Percentiles rank a stretch among this genome's conserved stretches.
phyloP scores from a whole-genome alignment of 2,888 invertebrate genomes.

The Heliconius aoede region DNA sequence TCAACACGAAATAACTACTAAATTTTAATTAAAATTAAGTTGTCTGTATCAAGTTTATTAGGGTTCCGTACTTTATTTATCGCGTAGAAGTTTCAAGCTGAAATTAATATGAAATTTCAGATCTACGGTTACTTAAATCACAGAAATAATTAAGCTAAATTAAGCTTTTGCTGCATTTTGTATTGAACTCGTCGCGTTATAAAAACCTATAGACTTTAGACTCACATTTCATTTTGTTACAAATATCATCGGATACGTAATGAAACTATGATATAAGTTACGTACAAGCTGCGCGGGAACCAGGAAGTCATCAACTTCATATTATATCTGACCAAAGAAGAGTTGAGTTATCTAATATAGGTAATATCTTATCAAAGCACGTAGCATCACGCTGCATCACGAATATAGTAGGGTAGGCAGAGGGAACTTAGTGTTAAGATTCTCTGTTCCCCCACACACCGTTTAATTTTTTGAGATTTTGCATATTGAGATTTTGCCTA shows the following conservation, averaged over 20 bases:
- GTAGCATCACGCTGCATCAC: not conserved
- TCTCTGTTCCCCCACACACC: not conserved
- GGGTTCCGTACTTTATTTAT: too few relatives aligned
- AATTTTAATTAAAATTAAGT: not conserved
- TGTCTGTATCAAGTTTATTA: not conserved
- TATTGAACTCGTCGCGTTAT: too few relatives aligned
- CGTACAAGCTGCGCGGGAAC: not conserved
- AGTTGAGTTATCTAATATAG: not conserved
- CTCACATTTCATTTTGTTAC: too few relatives aligned
- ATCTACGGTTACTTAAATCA: too few relatives aligned
- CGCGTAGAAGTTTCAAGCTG: too few relatives aligned
- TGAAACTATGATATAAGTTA: not conserved
- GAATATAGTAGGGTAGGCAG: not conserved
- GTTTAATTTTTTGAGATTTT: not conserved
- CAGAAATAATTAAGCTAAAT: too few relatives aligned
- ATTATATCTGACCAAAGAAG: not conserved
- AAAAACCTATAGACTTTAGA: too few relatives aligned
- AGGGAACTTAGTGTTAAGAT: not conserved
- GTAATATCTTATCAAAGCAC: too few relatives aligned
- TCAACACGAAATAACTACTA: not conserved
- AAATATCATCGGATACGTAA: not conserved
- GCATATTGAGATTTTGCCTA: not conserved
- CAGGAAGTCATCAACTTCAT: not conserved
- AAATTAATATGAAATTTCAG: too few relatives aligned
- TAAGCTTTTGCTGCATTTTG: too few relatives aligned